Conservation (phyloP, 2,797 vertebrate genomes). For the Sphaeramia orbicularis region DNA sequence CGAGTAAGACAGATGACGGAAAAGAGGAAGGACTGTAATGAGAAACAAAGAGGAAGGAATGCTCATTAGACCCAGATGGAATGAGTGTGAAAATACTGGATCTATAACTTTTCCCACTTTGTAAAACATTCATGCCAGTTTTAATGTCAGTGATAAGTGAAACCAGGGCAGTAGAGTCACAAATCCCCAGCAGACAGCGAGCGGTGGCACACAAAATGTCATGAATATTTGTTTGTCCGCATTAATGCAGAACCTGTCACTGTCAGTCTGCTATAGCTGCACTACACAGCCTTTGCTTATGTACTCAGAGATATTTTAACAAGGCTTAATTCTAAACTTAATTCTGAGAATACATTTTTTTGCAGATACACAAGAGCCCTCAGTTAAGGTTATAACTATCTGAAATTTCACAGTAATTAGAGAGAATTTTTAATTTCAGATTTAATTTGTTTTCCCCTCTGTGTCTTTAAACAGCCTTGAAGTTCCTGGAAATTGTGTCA, state of each 20-base stretch:
- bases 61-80: slow-evolving; percentile 14
- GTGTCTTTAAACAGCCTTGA: too few relatives aligned
- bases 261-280: slow-evolving; percentile 19
- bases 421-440: too few relatives aligned
- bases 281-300: not conserved
- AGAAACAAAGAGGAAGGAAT: slow-evolving; percentile 44
- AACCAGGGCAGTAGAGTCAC: slow-evolving; percentile 17
- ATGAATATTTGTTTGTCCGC: slow-evolving; percentile 46
- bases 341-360: slow-evolving; percentile 26
- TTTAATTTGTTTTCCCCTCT: too few relatives aligned
- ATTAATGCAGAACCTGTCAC: slow-evolving; percentile 43
- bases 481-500: too few relatives aligned
- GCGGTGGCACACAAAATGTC: slow-evolving; percentile 36
- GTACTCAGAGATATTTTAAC: too few relatives aligned
- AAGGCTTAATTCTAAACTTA: slow-evolving; percentile 7
- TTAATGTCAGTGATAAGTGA: slow-evolving; percentile 30
- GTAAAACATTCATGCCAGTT: not conserved
- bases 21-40: slow-evolving; percentile 25
- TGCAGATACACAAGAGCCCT: too few relatives aligned
- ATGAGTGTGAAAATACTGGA: slow-evolving; percentile 32
- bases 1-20: slow-evolving; percentile 59
- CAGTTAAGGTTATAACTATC: too few relatives aligned
- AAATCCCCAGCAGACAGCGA: slow-evolving; percentile 13
- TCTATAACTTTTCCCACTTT: slow-evolving; percentile 14
- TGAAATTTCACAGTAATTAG: too few relatives aligned